Evolutionary conservation across 1,140 invertebrate genomes (phyloP).

Genomic region (Maconellicoccus hirsutus): DNA sequence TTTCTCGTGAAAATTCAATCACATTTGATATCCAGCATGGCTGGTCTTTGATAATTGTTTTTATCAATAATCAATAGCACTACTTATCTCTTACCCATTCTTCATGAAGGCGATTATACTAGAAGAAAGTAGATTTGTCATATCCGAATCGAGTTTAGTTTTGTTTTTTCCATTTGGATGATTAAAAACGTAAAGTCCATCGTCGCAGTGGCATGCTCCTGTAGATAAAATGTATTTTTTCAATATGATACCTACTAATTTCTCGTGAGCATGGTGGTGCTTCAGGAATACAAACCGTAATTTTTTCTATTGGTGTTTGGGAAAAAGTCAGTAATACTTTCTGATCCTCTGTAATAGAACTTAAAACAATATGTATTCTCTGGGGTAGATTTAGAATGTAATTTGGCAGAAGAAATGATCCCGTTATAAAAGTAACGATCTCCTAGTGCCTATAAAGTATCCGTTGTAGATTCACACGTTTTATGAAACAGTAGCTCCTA

Average conservation of each 20-base stretch:
- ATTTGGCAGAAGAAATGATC: not conserved
- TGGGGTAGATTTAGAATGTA: not conserved
- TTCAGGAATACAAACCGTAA: not conserved
- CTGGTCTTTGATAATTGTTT: too few species aligned
- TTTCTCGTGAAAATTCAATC: too few species aligned
- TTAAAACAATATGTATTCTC: not conserved
- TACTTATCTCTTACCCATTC: not conserved
- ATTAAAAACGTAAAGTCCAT: not conserved
- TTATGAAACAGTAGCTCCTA: too few species aligned
- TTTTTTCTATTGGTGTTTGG: not conserved
- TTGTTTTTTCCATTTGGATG: not conserved
- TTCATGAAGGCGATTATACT: not conserved
- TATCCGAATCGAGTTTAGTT: not conserved
- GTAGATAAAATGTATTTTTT: not conserved
- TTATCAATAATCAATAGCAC: too few species aligned
- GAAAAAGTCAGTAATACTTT: too few species aligned
- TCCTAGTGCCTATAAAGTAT: not conserved
- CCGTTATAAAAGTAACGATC: not conserved
- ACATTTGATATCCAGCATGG: too few species aligned
- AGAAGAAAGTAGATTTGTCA: not conserved
- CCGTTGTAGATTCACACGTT: not conserved
- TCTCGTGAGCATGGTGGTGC: not conserved
- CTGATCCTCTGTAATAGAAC: not conserved
- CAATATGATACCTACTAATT: not conserved
- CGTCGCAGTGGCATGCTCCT: not conserved